phyloP scores from a whole-genome alignment of 2,113 vertebrate genomes.

The Lipophrys pholis region DNA sequence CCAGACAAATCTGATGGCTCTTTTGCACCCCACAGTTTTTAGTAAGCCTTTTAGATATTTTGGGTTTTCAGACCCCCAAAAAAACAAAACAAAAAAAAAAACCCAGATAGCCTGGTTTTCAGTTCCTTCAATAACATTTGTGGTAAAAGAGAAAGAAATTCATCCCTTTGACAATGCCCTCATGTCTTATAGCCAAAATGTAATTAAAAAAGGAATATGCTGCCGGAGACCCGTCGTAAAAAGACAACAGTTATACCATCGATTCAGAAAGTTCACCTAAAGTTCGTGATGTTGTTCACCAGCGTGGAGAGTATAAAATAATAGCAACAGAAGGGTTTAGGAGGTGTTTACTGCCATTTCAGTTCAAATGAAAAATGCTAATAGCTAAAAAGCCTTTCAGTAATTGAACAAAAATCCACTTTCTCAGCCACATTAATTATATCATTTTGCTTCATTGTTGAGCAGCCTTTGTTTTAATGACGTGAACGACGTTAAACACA shows the following conservation, averaged over 20 bases:
- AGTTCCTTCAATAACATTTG: background rate
- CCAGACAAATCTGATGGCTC: slow-evolving; percentile 54
- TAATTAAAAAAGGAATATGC: too few species aligned
- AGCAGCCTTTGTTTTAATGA: background rate
- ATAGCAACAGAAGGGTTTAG: slow-evolving; percentile 3
- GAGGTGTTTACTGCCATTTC: slow-evolving; percentile 12
- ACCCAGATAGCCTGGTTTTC: too few species aligned
- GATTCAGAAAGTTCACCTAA: slow-evolving; percentile 9
- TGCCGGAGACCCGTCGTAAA: too few species aligned
- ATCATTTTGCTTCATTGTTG: background rate
- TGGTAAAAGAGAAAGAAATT: background rate
- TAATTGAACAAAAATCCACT: slow-evolving; percentile 9
- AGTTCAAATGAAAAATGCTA: slow-evolving; percentile 17
- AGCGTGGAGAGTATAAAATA: background rate
- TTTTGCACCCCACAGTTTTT: slow-evolving; percentile 26
- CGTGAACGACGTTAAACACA: background rate
- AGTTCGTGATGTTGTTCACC: slow-evolving; percentile 6
- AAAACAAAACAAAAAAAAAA: too few species aligned
- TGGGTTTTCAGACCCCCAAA: background rate
- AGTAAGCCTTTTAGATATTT: slow-evolving; percentile 25
- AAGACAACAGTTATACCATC: background rate
- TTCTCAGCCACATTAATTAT: slow-evolving; percentile 15
- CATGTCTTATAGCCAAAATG: too few species aligned
- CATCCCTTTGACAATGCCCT: too few species aligned
- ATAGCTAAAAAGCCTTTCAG: background rate